Evolutionary conservation across 1,140 invertebrate genomes (phyloP).

Genomic region (Lasioglossum baleicum): DNA sequence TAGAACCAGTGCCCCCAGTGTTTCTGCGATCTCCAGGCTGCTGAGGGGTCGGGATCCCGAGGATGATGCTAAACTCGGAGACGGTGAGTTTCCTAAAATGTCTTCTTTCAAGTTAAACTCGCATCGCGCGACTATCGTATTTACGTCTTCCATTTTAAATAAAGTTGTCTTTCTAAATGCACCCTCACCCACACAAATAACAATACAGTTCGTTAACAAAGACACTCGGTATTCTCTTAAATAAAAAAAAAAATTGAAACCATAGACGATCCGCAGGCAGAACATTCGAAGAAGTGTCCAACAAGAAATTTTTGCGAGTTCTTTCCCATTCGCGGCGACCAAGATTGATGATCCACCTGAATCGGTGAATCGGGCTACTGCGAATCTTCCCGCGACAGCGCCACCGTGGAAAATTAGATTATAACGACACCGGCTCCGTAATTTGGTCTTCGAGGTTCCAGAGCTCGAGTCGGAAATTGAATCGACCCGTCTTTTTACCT

Average conservation of each 20-base stretch:
- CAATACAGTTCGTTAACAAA: too few relatives aligned
- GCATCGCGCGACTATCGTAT: too few relatives aligned
- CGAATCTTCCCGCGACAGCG: constrained; percentile 36
- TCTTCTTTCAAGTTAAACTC: too few relatives aligned
- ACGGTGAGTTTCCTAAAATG: constrained; percentile 68
- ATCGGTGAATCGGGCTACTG: constrained; percentile 48
- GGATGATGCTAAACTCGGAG: constrained; percentile 80
- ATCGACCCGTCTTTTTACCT: constrained; percentile 32
- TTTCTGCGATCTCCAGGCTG: constrained; percentile 91
- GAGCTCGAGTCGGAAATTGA: constrained; percentile 52
- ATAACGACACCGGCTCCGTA: constrained; percentile 51
- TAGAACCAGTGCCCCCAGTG: constrained; percentile 88
- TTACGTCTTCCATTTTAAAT: too few relatives aligned
- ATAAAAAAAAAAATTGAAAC: too few relatives aligned
- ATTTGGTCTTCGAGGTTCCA: constrained; percentile 34
- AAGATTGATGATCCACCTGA: constrained; percentile 60
- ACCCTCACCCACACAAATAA: too few relatives aligned
- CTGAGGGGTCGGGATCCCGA: constrained; percentile 86
- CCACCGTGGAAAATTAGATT: constrained; percentile 56
- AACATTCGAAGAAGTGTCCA: not conserved
- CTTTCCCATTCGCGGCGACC: constrained; percentile 37
- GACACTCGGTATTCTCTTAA: too few relatives aligned
- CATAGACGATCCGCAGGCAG: too few relatives aligned
- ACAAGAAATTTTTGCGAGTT: constrained; percentile 18
- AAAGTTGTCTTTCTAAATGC: too few relatives aligned